Evolutionary conservation across 2,797 vertebrate species (phyloP).

Genomic region (Cirrhinus molitorella): DNA sequence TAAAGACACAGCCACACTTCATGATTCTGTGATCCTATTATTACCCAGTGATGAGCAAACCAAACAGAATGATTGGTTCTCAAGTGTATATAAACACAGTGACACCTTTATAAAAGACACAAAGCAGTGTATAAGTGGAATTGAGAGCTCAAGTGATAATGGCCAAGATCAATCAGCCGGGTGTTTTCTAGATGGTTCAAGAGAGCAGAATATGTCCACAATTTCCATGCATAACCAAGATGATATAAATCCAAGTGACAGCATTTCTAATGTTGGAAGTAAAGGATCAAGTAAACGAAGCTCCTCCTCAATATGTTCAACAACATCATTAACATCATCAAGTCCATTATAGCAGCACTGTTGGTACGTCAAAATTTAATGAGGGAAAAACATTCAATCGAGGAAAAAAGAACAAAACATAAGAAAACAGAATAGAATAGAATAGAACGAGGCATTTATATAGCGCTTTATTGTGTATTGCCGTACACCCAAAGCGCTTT

Average conservation of each 20-base stretch:
- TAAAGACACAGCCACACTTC: not conserved
- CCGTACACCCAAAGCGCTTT: no score
- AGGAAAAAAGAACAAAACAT: not conserved
- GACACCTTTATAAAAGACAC: not conserved
- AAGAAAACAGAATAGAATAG: not conserved
- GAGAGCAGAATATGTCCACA: not conserved
- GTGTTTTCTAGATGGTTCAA: not conserved
- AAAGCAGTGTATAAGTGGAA: not conserved
- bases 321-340: not conserved
- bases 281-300: not conserved
- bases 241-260: no score
- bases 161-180: no score
- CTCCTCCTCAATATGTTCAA: not conserved
- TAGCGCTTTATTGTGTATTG: no score
- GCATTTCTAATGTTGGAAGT: not conserved
- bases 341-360: not conserved
- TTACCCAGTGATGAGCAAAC: not conserved
- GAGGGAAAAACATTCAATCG: no score
- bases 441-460: no score
- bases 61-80: not conserved
- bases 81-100: no score
- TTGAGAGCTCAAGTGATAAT: not conserved
- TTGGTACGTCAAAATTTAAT: not conserved
- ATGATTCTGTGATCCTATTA: not conserved
- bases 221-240: not conserved